Evolutionary conservation across 2,113 vertebrate species (phyloP), one percentile per base, ranked within the genome.

Genomic region (Charadrius vociferus): DNA sequence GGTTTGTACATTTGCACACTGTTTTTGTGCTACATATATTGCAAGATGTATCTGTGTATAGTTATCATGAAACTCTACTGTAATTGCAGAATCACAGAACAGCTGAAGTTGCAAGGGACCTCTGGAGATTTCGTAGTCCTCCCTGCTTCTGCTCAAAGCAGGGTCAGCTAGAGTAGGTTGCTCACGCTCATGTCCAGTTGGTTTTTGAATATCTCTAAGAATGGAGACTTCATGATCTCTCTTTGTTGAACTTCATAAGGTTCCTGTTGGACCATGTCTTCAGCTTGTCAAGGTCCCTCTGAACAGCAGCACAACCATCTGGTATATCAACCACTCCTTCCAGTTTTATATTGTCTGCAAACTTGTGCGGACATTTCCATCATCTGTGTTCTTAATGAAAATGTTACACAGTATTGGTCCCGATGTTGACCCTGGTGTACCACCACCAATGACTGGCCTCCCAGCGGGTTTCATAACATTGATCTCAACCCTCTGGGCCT

Each of bases 381-480:
- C 43, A 13, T 18, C 8, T 29, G 24, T 24, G 34, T 47, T 36
- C 15, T 49, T 82, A 71, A 78, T 41, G 45, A 41, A 23, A 13
- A 32, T 36, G 22, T 71, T 53, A 59, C 15, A 47, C 13, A 39
- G 27, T 39, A 43, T 37, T 66, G 45, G 61, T 63, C 16, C 10
- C 43, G 43, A 19, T 43, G 27, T 39, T 62, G 47, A 27, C 20
- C 12, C 14, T 32, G 36, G 4, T 63, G 17, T 45, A 58, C 36
- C 36, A 32, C 14, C 24, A 32, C 36, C n/a, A 52, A 43, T 27
- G 34, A 36, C 22, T 74, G 21, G 24, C 12, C 7, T 56, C 32
- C 23, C 14, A 18, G 1, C 1, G 4, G 17, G 8, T 79, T 88
- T 68, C 4, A 0, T 41, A 32, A 59, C 2, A 17, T 56, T 58